Conservation (phyloP, 2,113 vertebrate genomes). For the Phyllopteryx taeniolatus region DNA sequence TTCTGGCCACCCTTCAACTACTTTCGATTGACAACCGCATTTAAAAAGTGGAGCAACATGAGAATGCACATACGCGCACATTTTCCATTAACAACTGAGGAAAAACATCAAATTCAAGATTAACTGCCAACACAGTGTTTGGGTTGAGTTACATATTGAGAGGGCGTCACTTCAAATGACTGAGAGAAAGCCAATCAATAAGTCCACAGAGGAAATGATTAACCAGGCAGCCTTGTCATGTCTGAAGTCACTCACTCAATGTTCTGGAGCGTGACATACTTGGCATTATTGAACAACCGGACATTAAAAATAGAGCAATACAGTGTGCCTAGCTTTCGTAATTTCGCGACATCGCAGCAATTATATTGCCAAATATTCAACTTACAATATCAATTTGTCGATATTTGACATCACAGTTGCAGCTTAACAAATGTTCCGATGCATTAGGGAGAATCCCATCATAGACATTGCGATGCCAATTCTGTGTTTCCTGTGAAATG, state of each 20-base stretch:
- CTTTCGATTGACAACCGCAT: too few species aligned
- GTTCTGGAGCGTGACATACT: neutral
- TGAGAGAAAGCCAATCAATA: slow-evolving; percentile 9
- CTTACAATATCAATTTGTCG: neutral
- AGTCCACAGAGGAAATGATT: slow-evolving; percentile 34
- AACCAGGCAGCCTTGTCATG: slow-evolving; percentile 14
- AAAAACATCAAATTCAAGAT: neutral
- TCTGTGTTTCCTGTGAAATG: too few species aligned
- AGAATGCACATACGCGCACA: too few species aligned
- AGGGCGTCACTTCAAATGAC: neutral
- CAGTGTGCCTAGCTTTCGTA: neutral
- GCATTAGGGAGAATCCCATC: neutral
- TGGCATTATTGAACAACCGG: neutral
- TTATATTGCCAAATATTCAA: neutral
- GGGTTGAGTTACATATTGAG: slow-evolving; percentile 7
- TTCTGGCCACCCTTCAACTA: too few species aligned
- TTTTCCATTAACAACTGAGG: too few species aligned
- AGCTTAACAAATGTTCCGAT: neutral
- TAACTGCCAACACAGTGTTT: neutral
- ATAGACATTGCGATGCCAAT: neutral
- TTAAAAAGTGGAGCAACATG: too few species aligned
- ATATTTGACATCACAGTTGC: neutral
- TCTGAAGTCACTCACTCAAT: slow-evolving; percentile 7
- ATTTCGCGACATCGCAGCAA: neutral
- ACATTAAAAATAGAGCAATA: neutral